Conservation (phyloP, 2,797 vertebrate genomes). For the Garrulus glandarius region DNA sequence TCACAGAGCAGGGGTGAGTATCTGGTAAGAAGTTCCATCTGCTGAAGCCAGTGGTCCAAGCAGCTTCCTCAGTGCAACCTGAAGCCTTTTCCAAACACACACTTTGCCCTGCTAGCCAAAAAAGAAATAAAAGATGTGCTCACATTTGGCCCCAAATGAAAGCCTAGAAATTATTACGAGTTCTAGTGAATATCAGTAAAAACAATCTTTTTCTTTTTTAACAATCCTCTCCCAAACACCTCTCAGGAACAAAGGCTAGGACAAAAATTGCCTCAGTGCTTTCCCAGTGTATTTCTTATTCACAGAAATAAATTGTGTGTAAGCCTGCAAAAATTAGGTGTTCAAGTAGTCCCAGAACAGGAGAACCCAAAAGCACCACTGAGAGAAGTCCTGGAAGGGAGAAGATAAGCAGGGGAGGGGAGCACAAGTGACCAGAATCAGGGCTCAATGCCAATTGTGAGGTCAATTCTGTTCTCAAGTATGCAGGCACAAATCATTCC, state of each 20-base stretch:
- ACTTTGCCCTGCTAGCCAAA: neutral
- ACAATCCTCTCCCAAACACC: neutral
- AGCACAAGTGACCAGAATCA: neutral
- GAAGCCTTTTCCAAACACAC: conserved; percentile 45
- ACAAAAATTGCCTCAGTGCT: neutral
- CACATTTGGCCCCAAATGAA: conserved; percentile 39
- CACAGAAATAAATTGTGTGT: neutral
- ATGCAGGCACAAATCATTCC: neutral
- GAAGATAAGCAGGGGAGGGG: too few relatives aligned
- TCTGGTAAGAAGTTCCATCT: conserved; percentile 52
- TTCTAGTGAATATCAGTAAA: neutral
- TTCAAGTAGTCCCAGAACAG: neutral
- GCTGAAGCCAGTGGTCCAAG: conserved; percentile 11
- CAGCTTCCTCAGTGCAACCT: neutral
- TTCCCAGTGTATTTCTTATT: neutral
- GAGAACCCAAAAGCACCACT: neutral
- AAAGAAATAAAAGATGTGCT: conserved; percentile 29
- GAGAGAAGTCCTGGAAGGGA: neutral
- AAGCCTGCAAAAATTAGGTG: neutral
- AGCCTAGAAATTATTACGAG: neutral
- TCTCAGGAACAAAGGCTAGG: neutral
- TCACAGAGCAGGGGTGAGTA: neutral
- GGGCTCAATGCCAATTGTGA: neutral
- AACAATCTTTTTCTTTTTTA: neutral
- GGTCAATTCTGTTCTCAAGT: neutral